These are phyloP conservation scores for Macroteleia sp. DNA, from an alignment of 2,888 invertebrate genomes.

Conservation along the genomic window DNA sequence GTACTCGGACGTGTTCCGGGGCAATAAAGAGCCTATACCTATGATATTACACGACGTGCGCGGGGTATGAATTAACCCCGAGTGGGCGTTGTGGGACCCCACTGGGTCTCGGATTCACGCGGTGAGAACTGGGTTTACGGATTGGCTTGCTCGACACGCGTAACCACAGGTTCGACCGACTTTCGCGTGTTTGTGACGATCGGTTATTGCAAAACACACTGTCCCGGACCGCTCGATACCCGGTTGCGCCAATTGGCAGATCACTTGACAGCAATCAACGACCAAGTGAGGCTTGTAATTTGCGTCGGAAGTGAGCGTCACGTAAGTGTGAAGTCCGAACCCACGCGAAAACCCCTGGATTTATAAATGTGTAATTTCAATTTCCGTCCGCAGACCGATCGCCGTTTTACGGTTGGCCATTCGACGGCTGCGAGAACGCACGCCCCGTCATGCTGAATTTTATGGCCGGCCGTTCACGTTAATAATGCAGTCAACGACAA, in stretches of 20 bases:
- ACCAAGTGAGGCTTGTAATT: constrained; percentile 34
- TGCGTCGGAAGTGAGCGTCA: constrained; percentile 39
- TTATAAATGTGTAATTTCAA: constrained; percentile 60
- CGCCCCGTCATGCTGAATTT: constrained; percentile 16
- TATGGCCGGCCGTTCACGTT: constrained; percentile 33
- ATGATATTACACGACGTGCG: constrained; percentile 55
- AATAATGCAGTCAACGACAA: constrained; percentile 34
- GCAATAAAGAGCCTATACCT: constrained; percentile 56
- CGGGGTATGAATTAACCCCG: constrained; percentile 51
- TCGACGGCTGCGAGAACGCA: constrained; percentile 32
- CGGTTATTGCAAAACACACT: constrained; percentile 29
- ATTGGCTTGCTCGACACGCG: constrained; percentile 43
- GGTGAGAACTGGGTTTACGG: constrained; percentile 58
- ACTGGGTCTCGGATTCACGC: constrained; percentile 63
- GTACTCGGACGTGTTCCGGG: constrained; percentile 35
- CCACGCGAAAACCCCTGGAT: constrained; percentile 27
- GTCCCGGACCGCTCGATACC: constrained; percentile 8
- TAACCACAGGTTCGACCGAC: constrained; percentile 41
- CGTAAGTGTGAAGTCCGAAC: constrained; percentile 48
- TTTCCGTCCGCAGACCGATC: constrained; percentile 45
- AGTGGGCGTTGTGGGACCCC: constrained; percentile 68
- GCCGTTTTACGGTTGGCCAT: constrained; percentile 21
- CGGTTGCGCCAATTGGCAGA: constrained; percentile 38
- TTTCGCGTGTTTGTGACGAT: constrained; percentile 41
- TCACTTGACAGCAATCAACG: constrained; percentile 51